These are phyloP conservation scores for Villa cingulata DNA, from an alignment of 2,888 invertebrate genomes.

Conservation along the genomic window DNA sequence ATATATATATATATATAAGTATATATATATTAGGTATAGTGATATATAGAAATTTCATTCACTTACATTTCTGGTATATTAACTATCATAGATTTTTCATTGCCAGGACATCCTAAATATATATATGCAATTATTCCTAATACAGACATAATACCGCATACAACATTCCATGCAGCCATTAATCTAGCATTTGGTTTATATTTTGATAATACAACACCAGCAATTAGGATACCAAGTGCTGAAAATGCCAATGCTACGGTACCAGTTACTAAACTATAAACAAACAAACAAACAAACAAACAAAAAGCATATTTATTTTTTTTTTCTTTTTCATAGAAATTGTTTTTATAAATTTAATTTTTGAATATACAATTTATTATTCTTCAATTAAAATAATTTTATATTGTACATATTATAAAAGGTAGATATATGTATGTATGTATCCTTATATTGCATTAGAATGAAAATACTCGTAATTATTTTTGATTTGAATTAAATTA, in stretches of 20 bases:
- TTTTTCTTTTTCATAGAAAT: too few species aligned
- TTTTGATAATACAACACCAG: conserved; percentile 51
- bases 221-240: conserved; percentile 51
- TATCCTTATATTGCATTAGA: too few species aligned
- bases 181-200: conserved; percentile 52
- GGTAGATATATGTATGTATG: not conserved
- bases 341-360: too few species aligned
- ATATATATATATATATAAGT: too few species aligned
- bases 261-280: conserved; percentile 54
- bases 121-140: conserved; percentile 50
- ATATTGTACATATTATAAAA: too few species aligned
- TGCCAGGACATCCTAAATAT: conserved; percentile 50
- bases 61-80: conserved; percentile 28
- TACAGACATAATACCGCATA: conserved; percentile 48
- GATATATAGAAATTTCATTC: too few species aligned
- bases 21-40: too few species aligned
- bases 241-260: conserved; percentile 54
- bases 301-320: not conserved
- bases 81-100: conserved; percentile 38
- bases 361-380: too few species aligned
- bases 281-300: not conserved
- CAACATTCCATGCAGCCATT: conserved; percentile 55
- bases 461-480: too few species aligned
- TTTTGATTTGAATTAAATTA: too few species aligned
- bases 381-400: too few species aligned